Percentiles rank a stretch among this genome's conserved stretches.
Evolutionary conservation across 2,113 vertebrate species (phyloP).

Genomic region (Pituophis catenifer): DNA sequence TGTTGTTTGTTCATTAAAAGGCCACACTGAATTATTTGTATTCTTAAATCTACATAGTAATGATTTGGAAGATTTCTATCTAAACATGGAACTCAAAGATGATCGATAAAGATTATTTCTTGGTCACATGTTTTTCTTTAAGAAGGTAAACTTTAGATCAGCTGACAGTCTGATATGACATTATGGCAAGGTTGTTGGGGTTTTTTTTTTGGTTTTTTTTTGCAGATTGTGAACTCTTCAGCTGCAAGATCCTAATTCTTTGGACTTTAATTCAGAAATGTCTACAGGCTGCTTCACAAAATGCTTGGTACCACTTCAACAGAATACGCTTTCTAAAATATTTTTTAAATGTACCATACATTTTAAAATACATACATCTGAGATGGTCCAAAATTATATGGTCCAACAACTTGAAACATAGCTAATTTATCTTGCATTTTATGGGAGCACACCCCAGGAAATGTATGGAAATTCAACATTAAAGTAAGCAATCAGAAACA

Average conservation of each 20-base stretch:
- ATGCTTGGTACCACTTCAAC: background rate
- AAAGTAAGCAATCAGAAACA: constrained; percentile 38
- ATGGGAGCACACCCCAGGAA: background rate
- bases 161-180: background rate
- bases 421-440: background rate
- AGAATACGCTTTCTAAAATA: background rate
- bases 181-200: background rate
- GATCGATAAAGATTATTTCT: background rate
- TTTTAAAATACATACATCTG: too few species aligned
- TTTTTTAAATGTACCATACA: background rate
- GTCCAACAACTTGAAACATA: background rate
- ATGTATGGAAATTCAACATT: background rate
- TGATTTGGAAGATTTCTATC: background rate
- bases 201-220: background rate
- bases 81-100: background rate
- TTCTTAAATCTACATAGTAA: background rate
- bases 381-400: background rate
- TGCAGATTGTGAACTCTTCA: background rate
- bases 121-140: background rate
- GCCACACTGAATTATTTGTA: background rate
- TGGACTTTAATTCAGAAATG: background rate
- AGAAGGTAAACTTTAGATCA: background rate
- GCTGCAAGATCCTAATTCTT: background rate
- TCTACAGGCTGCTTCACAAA: background rate
- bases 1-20: background rate